Percentiles rank a stretch among this genome's conserved stretches.
Evolutionary conservation across 2,888 invertebrate genomes (phyloP).

Genomic region (Melanotus villosus): DNA sequence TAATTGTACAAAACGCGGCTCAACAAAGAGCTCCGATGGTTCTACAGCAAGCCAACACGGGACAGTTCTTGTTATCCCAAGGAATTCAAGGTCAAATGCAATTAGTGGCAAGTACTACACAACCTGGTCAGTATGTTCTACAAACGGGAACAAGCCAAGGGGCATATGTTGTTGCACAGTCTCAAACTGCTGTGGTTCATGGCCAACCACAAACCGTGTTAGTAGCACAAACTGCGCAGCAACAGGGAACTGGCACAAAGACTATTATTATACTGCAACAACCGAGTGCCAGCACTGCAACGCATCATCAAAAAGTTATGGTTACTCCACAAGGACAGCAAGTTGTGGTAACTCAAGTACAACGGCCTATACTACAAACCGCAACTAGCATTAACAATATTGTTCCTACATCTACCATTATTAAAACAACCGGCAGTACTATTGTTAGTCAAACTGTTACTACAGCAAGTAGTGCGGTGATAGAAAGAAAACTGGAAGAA

Average conservation of each 20-base stretch:
- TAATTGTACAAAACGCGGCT: conserved; percentile 65
- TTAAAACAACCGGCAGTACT: conserved; percentile 56
- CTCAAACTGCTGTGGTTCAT: conserved; percentile 73
- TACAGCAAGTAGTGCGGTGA: conserved; percentile 48
- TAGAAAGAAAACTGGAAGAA: conserved; percentile 57
- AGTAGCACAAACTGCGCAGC: conserved; percentile 78
- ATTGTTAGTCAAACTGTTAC: conserved; percentile 53
- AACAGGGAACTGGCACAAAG: conserved; percentile 76
- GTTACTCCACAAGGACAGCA: conserved; percentile 79
- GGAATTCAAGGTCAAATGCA: conserved; percentile 67
- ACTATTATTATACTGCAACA: conserved; percentile 81
- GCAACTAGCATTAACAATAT: conserved; percentile 68
- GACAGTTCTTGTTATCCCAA: conserved; percentile 64
- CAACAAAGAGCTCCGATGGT: conserved; percentile 62
- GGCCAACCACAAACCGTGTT: conserved; percentile 77
- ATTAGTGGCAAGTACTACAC: conserved; percentile 65
- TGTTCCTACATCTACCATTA: conserved; percentile 63
- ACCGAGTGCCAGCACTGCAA: conserved; percentile 63
- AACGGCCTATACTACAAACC: conserved; percentile 70
- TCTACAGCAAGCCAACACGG: conserved; percentile 62
- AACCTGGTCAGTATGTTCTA: conserved; percentile 70
- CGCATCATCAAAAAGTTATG: conserved; percentile 73
- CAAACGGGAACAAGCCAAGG: conserved; percentile 71
- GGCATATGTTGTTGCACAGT: conserved; percentile 78
- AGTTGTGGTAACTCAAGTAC: conserved; percentile 75